These are phyloP conservation scores for Drosophila multiciliata DNA, from an alignment of 2,888 invertebrate genomes.

Conservation along the genomic window DNA sequence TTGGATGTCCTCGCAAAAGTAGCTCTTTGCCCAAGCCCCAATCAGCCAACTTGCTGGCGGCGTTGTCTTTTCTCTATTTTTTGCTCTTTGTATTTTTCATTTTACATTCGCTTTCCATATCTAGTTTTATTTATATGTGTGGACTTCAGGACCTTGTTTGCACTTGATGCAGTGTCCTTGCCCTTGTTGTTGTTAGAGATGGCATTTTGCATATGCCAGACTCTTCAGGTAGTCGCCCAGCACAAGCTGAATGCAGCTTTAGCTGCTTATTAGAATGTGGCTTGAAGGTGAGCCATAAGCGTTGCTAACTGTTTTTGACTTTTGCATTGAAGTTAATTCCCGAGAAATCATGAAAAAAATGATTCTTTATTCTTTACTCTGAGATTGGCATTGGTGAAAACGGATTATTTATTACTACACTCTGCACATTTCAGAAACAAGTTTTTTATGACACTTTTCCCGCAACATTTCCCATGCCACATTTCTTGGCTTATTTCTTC, in stretches of 20 bases:
- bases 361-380: not conserved
- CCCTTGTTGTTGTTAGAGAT: conserved; percentile 62
- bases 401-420: not conserved
- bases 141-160: conserved; percentile 59
- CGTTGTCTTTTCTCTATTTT: conserved; percentile 30
- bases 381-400: not conserved
- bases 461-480: not conserved
- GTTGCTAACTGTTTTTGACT: not conserved
- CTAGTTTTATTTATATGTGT: conserved; percentile 22
- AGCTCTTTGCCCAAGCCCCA: conserved; percentile 49
- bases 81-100: not conserved
- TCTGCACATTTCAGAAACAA: not conserved
- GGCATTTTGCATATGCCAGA: conserved; percentile 70
- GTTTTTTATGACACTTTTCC: not conserved
- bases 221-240: conserved; percentile 44
- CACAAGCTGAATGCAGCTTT: conserved; percentile 37
- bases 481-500: not conserved
- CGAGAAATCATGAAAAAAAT: not conserved
- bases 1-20: conserved; percentile 50
- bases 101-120: conserved; percentile 9
- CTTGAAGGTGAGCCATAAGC: not conserved
- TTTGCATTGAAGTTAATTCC: not conserved
- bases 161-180: conserved; percentile 65
- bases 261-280: conserved; percentile 4
- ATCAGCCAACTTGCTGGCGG: conserved; percentile 54